These are phyloP conservation scores for Malurus alboscapulatus DNA, from an alignment of 2,113 vertebrate species.

Conservation along the genomic window DNA sequence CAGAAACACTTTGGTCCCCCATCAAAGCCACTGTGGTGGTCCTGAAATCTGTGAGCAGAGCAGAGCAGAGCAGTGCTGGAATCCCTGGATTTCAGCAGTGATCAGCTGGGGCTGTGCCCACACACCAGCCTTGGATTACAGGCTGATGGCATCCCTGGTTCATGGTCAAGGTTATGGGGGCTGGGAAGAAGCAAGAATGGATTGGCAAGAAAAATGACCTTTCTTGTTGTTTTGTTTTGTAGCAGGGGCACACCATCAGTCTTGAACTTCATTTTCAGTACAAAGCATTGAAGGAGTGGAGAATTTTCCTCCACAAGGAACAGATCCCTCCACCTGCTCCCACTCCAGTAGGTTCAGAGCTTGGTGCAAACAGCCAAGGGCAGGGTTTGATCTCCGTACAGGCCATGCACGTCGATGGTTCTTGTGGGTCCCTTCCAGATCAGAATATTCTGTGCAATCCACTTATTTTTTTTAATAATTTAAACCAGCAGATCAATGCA, in stretches of 20 bases:
- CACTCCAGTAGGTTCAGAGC: background rate
- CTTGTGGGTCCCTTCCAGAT: background rate
- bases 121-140: background rate
- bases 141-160: background rate
- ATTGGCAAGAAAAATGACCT: background rate
- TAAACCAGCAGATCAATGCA: background rate
- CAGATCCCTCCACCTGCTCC: background rate
- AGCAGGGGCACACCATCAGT: background rate
- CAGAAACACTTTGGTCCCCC: background rate
- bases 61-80: background rate
- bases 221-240: background rate
- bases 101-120: background rate
- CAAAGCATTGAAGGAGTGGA: background rate
- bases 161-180: background rate
- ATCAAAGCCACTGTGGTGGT: accelerated
- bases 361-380: background rate
- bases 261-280: background rate
- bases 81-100: background rate
- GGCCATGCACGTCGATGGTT: background rate
- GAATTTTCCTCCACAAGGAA: background rate
- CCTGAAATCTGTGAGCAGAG: background rate
- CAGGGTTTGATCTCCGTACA: background rate
- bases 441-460: background rate
- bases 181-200: background rate
- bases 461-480: background rate